Percentiles rank a stretch among this genome's conserved stretches.
These are phyloP conservation scores for Drosophila longiperda DNA, from an alignment of 2,888 invertebrate genomes.

Conservation along the genomic window DNA sequence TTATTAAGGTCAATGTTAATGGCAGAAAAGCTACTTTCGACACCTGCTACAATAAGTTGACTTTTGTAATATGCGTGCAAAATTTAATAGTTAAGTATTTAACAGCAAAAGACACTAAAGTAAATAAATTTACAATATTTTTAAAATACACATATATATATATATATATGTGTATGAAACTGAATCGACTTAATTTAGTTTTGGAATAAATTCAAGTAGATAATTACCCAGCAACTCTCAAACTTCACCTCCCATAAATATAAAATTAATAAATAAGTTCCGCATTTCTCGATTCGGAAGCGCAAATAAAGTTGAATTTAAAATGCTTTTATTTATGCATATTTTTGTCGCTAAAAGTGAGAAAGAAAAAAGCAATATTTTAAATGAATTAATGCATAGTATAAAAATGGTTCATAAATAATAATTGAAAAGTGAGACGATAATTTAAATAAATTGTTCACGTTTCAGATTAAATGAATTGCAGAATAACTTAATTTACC, in stretches of 20 bases:
- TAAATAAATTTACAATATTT: neutral
- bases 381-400: slow-evolving; percentile 25
- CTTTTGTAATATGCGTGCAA: slow-evolving; percentile 20
- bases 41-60: slow-evolving; percentile 17
- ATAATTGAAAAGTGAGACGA: slow-evolving; percentile 21
- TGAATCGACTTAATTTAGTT: neutral
- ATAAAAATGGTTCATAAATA: slow-evolving; percentile 27
- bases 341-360: slow-evolving; percentile 23
- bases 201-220: slow-evolving; percentile 25
- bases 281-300: slow-evolving; percentile 52
- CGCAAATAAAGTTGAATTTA: slow-evolving; percentile 44
- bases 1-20: slow-evolving; percentile 82
- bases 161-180: neutral
- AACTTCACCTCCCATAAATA: slow-evolving; percentile 15
- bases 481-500: slow-evolving; percentile 48
- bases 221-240: slow-evolving; percentile 1
- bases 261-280: slow-evolving; percentile 30
- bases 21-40: slow-evolving; percentile 32
- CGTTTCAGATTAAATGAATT: slow-evolving; percentile 35
- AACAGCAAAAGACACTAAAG: neutral
- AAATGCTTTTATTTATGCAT: slow-evolving; percentile 40
- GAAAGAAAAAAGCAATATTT: slow-evolving; percentile 9
- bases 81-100: slow-evolving; percentile 1
- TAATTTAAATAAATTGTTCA: slow-evolving; percentile 37
- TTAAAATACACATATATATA: neutral